Evolutionary conservation across 2,888 invertebrate species (phyloP), one percentile per base, ranked within the genome.

Genomic region (Stratiomys singularior): DNA sequence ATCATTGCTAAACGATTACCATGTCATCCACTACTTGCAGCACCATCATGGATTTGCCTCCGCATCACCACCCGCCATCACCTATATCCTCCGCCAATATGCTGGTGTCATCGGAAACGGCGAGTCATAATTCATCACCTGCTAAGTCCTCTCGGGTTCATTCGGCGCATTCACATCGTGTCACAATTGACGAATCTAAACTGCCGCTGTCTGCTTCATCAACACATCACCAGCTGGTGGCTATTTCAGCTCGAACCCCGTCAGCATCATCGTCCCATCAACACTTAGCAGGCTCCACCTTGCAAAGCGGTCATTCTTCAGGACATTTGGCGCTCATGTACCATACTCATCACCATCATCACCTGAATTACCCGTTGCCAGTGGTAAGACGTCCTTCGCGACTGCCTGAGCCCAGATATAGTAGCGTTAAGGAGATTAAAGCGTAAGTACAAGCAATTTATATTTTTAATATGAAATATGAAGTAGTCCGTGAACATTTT

Each of bases 61-160:
- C 44, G 3, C 80, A 80, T 23, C 89, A 90, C 58, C 90, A 92
- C n/a, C 85, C 93, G 81, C 93, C 93, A 77, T 93, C 93, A 79
- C 93, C 93, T 52, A 93, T 93, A 30, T 92, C 93, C 25, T 91
- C 93, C 66, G 91, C 91, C 78, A 93, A 93, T 78, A 91, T 93
- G 77, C 90, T 94, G 83, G 93, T 93, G 81, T 93, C 94, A 30
- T 93, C 94, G 58, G 92, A 92, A 87, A 93, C 93, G 82, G 90
- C 93, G 80, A 90, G 93, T 83, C 92, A 92, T 83, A 92, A 92
- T 83, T 89, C 90, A 69, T 89, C 90, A 78, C 93, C 93, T 27
- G 89, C 90, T 4, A 84, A 85, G 5, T 81, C 83, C 0, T 84
- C 85, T 15, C 84, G 87, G 0, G 79, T 84, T 47, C 83, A 84